These are phyloP conservation scores for Orthonevra nobilis DNA, from an alignment of 2,888 invertebrate genomes.

Conservation along the genomic window DNA sequence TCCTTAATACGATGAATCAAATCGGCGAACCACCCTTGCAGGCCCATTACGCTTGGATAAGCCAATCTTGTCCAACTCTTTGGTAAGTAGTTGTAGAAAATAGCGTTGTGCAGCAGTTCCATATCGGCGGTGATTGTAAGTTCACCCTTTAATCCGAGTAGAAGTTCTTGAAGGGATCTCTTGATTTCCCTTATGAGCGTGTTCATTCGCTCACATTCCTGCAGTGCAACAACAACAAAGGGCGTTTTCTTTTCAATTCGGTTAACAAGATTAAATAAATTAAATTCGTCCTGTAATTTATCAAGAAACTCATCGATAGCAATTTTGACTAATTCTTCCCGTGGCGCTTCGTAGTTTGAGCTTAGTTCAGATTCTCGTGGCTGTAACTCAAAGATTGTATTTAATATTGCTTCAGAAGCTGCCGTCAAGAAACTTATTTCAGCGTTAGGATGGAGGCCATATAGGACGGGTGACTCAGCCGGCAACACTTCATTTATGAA, in stretches of 20 bases:
- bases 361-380: slow-evolving; percentile 86
- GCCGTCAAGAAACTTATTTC: slow-evolving; percentile 96
- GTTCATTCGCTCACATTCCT: slow-evolving; percentile 98
- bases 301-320: slow-evolving; percentile 93
- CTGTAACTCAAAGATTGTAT: slow-evolving; percentile 93
- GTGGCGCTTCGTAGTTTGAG: slow-evolving; percentile 83
- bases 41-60: slow-evolving; percentile 92
- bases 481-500: slow-evolving; percentile 94
- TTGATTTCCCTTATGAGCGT: slow-evolving; percentile 90
- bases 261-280: slow-evolving; percentile 90
- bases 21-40: slow-evolving; percentile 94
- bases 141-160: slow-evolving; percentile 95
- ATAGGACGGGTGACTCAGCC: slow-evolving; percentile 93
- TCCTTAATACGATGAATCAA: slow-evolving; percentile 90
- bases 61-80: slow-evolving; percentile 91
- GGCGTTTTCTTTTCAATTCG: slow-evolving; percentile 95
- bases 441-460: slow-evolving; percentile 96
- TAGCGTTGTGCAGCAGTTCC: slow-evolving; percentile 91
- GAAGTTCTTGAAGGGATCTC: slow-evolving; percentile 90
- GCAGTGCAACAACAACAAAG: slow-evolving; percentile 93
- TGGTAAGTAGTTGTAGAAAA: slow-evolving; percentile 94
- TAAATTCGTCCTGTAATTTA: slow-evolving; percentile 94
- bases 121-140: slow-evolving; percentile 96
- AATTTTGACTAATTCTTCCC: slow-evolving; percentile 88
- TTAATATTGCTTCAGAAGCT: slow-evolving; percentile 91